A percentile compares a stretch with the other conserved stretches of the same genome.
Conservation (phyloP, 2,113 vertebrate species). For the Pollachius pollachius region DNA sequence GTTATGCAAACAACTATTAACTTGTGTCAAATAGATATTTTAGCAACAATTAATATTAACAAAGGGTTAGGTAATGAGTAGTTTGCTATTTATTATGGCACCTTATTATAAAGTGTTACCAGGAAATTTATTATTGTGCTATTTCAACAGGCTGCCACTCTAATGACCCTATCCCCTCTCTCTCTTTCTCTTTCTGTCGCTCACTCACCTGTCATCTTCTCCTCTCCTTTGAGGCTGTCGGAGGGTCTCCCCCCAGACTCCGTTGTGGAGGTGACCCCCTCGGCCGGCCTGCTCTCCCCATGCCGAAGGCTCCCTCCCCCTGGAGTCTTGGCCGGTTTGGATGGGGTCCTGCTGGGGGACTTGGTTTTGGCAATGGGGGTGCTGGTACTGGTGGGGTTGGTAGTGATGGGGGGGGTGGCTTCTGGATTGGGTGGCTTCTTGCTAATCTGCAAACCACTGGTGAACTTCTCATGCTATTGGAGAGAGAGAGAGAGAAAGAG, state of each 20-base stretch:
- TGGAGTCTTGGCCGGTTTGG: slow-evolving; percentile 77
- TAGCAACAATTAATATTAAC: too few relatives aligned
- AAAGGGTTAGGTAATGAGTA: too few relatives aligned
- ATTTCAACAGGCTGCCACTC: too few relatives aligned
- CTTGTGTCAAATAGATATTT: too few relatives aligned
- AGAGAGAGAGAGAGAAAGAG: background rate
- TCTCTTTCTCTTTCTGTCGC: background rate
- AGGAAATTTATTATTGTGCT: too few relatives aligned
- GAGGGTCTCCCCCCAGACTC: slow-evolving; percentile 74
- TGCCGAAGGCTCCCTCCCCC: slow-evolving; percentile 58
- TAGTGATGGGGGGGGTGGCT: slow-evolving; percentile 44
- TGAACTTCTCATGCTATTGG: slow-evolving; percentile 96
- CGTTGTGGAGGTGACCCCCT: slow-evolving; percentile 47
- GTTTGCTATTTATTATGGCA: too few relatives aligned
- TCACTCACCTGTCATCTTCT: slow-evolving; percentile 81
- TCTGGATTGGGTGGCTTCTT: slow-evolving; percentile 84
- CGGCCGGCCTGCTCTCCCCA: slow-evolving; percentile 67
- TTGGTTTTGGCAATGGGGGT: slow-evolving; percentile 37
- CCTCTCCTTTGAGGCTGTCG: slow-evolving; percentile 83
- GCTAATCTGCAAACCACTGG: slow-evolving; percentile 91
- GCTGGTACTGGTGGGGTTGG: slow-evolving; percentile 38
- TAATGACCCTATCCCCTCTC: too few relatives aligned
- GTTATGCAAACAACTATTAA: too few relatives aligned
- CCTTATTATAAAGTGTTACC: too few relatives aligned
- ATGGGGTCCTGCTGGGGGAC: slow-evolving; percentile 56